Conservation (phyloP, 1,140 invertebrate genomes). For the Pseudomyrmex concolor region DNA sequence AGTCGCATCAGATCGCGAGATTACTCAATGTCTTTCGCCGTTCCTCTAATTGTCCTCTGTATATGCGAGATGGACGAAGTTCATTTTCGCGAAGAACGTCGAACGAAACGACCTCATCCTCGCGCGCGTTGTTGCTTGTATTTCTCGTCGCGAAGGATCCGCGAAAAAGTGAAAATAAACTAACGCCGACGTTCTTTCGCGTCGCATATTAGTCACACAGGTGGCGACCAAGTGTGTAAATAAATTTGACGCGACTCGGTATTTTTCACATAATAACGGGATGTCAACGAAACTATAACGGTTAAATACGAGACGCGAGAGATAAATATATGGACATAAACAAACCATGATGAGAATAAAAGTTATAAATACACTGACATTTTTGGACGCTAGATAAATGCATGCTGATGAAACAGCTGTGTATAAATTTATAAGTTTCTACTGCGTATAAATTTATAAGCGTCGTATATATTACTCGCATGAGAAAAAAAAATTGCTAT, state of each 20-base stretch:
- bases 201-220: neutral
- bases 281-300: slow-evolving; percentile 24
- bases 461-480: neutral
- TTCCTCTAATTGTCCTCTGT: slow-evolving; percentile 42
- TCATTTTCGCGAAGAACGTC: no score
- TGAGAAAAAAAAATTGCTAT: slow-evolving; percentile 1
- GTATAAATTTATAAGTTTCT: no score
- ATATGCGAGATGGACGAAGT: no score
- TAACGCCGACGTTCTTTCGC: neutral
- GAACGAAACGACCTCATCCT: no score
- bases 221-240: neutral
- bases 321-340: slow-evolving; percentile 9
- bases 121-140: no score
- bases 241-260: slow-evolving; percentile 6
- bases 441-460: slow-evolving; percentile 31
- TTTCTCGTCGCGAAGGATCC: neutral
- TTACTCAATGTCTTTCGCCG: slow-evolving; percentile 34
- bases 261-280: slow-evolving; percentile 22
- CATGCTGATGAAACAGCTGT: neutral
- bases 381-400: neutral
- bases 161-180: neutral
- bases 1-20: slow-evolving; percentile 29
- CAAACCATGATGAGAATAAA: slow-evolving; percentile 17
- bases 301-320: neutral
- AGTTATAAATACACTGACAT: slow-evolving; percentile 18